phyloP scores from a whole-genome alignment of 2,113 vertebrate genomes.

The Cyanocitta stelleri region DNA sequence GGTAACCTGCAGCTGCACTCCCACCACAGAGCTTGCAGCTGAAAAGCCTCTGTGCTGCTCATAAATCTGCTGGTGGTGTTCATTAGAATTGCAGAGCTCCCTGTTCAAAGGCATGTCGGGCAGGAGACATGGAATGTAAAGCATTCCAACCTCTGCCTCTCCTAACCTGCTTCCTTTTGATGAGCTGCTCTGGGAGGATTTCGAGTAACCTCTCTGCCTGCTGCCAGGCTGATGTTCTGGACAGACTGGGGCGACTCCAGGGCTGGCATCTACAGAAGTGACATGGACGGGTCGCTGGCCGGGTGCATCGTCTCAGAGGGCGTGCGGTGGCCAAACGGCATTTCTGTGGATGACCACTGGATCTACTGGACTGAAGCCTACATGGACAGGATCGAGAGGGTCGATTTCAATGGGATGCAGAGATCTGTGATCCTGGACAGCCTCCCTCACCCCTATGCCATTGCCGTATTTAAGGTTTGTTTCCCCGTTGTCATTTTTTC shows the following conservation, averaged over 20 bases:
- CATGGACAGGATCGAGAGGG: constrained; percentile 92
- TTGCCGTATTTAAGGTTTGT: constrained; percentile 92
- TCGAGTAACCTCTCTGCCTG: not conserved
- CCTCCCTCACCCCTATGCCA: constrained; percentile 94
- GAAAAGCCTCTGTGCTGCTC: not conserved
- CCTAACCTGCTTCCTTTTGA: not conserved
- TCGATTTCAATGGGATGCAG: constrained; percentile 81
- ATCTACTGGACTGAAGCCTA: constrained; percentile 98
- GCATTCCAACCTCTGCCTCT: not conserved
- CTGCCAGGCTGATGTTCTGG: constrained; percentile 94
- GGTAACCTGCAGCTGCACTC: not conserved
- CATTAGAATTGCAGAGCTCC: not conserved
- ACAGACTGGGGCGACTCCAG: constrained; percentile 93
- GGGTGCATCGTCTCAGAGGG: constrained; percentile 83
- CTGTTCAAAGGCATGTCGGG: not conserved
- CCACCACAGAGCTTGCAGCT: not conserved
- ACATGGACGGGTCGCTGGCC: constrained; percentile 88
- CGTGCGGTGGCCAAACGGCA: constrained; percentile 94
- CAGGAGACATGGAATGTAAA: not conserved
- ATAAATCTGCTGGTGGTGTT: accelerated
- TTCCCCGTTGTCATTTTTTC: accelerated
- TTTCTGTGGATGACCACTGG: constrained; percentile 88
- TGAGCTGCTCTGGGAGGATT: not conserved
- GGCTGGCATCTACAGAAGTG: constrained; percentile 87
- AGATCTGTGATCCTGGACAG: constrained; percentile 87